These are phyloP conservation scores for Paedocypris micromegethes DNA, from an alignment of 2,797 vertebrate species.

Conservation along the genomic window DNA sequence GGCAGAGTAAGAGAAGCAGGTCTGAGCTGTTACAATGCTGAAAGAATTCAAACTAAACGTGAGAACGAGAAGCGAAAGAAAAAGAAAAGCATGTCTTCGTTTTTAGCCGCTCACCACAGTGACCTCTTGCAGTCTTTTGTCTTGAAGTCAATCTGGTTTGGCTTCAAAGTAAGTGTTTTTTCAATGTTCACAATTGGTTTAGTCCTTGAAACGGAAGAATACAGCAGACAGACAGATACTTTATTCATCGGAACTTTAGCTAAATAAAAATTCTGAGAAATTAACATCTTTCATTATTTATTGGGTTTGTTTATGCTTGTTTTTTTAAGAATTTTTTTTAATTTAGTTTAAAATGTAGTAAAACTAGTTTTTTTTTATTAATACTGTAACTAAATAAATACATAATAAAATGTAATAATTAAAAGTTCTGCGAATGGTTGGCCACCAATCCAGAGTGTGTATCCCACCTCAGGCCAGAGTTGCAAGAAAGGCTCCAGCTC, in stretches of 20 bases:
- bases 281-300: background rate
- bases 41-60: constrained; percentile 5
- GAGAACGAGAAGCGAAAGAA: background rate
- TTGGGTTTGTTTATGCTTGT: no score
- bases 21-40: constrained; percentile 70
- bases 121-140: constrained; percentile 60
- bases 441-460: no score
- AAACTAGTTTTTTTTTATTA: no score
- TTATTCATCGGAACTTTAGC: background rate
- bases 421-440: no score
- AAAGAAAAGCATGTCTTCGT: background rate
- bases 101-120: constrained; percentile 55
- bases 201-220: constrained; percentile 62
- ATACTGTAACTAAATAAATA: no score
- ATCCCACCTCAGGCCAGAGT: no score
- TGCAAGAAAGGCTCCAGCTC: no score
- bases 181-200: constrained; percentile 79
- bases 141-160: constrained; percentile 72
- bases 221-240: background rate
- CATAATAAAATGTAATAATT: no score
- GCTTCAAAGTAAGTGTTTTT: constrained; percentile 69
- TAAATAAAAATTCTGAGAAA: background rate
- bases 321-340: no score
- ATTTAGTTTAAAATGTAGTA: no score
- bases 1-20: constrained; percentile 80